Conservation (phyloP, 2,888 invertebrate genomes). For the Drosophila sordidula region DNA sequence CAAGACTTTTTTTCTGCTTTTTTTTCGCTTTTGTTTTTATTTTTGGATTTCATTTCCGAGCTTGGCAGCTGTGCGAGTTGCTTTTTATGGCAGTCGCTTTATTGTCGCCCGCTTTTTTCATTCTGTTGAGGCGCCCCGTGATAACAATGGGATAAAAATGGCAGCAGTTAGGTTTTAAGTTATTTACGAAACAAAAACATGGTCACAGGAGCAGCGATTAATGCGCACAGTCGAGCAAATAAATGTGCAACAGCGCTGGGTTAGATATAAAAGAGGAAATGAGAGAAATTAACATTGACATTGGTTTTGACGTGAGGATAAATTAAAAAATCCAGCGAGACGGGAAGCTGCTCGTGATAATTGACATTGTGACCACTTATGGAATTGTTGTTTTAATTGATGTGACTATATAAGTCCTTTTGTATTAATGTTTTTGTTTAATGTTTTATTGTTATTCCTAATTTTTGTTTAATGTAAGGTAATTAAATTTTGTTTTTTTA, state of each 20-base stretch:
- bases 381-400: not conserved
- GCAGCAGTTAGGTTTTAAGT: slow-evolving; percentile 3
- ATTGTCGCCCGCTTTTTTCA: slow-evolving; percentile 7
- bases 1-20: not conserved
- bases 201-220: slow-evolving; percentile 16
- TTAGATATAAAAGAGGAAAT: slow-evolving; percentile 6
- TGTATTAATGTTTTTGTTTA: too few species aligned
- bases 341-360: not conserved
- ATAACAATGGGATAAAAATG: slow-evolving; percentile 1
- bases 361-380: not conserved
- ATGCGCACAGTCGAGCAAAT: slow-evolving; percentile 18
- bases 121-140: slow-evolving; percentile 6
- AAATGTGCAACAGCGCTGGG: slow-evolving; percentile 12
- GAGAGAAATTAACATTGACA: slow-evolving; percentile 16
- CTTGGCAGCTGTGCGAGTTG: slow-evolving; percentile 30
- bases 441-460: too few species aligned
- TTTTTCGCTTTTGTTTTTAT: slow-evolving; percentile 14
- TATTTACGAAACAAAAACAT: slow-evolving; percentile 10
- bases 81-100: slow-evolving; percentile 24
- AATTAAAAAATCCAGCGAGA: not conserved
- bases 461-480: too few species aligned
- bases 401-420: too few species aligned
- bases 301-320: slow-evolving; percentile 2
- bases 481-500: too few species aligned
- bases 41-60: slow-evolving; percentile 31